Evolutionary conservation across 1,140 invertebrate genomes (phyloP), one percentile per base, ranked within the genome.

Genomic region (Elysia chlorotica): DNA sequence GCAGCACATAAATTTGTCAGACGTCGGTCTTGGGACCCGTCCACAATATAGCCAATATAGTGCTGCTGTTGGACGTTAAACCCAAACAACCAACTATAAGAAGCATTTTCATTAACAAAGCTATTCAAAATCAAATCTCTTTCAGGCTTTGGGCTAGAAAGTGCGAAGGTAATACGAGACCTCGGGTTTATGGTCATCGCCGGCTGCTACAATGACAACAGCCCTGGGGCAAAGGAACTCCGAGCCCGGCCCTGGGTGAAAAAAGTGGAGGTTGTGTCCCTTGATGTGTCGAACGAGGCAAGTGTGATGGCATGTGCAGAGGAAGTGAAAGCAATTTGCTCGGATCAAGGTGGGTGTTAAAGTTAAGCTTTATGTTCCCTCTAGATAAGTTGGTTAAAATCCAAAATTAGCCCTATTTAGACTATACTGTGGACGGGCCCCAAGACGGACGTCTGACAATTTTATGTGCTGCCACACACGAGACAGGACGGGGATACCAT

Each of bases 211-310:
- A 36, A 71, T 53, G 69, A 71, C 59, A 38, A 63, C 37, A 71
- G 54, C 67, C 38, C 53, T 38, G 65, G 63, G 36, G 63, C 62
- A 5, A 17, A n/a, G 25, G 62, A 71, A 38, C 37, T 75, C 17
- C 48, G 36, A 48, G 36, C 10, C 17, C 57, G 59, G 37, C 70
- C 56, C 1, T 61, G 59, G 63, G 71, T 56, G 4, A 38, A 61
- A 37, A 61, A 72, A 30, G 38, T 82, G 6, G 76, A 78, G 31
- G 78, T 82, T 0, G 21, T 82, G 30, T 57, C 68, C 17, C 68
- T 81, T n/a, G 81, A 82, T 71, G 77, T 82, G 1, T 77, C 79
- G 1, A 75, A 66, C n/a, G 73, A 78, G 17, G 71, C 74, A 5
- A 72, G 75, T 30, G 71, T 82, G 0, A n/a, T 73, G 19, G 37